phyloP scores from a whole-genome alignment of 1,140 invertebrate species.

The Nasonia longicornis region DNA sequence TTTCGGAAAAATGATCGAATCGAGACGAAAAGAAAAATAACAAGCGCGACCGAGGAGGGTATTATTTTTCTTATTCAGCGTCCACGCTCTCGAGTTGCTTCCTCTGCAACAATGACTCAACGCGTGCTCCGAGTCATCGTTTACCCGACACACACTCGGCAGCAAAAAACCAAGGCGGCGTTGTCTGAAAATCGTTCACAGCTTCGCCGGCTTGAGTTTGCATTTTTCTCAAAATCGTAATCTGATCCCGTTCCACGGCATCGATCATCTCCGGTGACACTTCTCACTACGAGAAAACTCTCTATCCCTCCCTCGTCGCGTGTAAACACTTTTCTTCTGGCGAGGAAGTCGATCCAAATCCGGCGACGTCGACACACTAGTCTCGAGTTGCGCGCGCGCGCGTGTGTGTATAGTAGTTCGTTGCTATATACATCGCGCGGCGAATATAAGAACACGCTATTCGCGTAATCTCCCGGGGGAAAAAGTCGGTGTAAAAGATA shows the following conservation, averaged over 20 bases:
- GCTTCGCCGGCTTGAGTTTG: not conserved
- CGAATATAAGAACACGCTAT: not conserved
- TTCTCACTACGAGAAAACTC: conserved; percentile 34
- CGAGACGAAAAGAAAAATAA: not conserved
- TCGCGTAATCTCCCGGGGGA: not conserved
- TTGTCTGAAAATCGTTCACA: not conserved
- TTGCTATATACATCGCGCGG: no score
- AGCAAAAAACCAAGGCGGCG: not conserved
- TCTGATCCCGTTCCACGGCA: conserved; percentile 35
- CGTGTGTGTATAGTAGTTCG: not conserved
- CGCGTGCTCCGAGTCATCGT: conserved; percentile 13
- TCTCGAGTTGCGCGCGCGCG: conserved; percentile 14
- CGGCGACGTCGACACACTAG: not conserved
- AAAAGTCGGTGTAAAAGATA: not conserved
- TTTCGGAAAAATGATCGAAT: not conserved
- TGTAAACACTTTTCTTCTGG: conserved; percentile 36
- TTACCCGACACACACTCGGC: not conserved
- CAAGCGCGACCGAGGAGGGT: no score
- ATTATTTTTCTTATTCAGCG: no score
- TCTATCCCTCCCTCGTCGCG: not conserved
- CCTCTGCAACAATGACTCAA: not conserved
- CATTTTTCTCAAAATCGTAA: conserved; percentile 37
- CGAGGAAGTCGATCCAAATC: conserved; percentile 43
- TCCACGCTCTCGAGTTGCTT: not conserved
- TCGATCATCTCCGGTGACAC: conserved; percentile 45